Conservation (phyloP, 2,888 invertebrate species). For the Resseliella maxima region DNA sequence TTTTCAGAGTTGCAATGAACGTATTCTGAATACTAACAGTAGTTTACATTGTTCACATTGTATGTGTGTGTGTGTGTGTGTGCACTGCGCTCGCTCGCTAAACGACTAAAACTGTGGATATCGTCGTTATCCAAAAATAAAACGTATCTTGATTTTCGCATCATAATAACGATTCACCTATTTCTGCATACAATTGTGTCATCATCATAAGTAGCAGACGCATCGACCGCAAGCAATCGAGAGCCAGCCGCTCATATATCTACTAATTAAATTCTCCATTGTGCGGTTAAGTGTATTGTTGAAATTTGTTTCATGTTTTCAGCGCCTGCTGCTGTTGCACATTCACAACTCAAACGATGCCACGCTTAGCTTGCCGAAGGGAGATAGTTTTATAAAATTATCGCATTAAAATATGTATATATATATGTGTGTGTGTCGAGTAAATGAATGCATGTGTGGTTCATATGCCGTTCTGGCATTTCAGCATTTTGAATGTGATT, state of each 20-base stretch:
- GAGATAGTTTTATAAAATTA: conserved; percentile 16
- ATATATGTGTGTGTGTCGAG: background rate
- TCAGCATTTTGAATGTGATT: background rate
- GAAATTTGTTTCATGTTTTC: conserved; percentile 54
- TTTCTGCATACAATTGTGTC: background rate
- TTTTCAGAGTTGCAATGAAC: background rate
- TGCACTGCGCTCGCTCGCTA: background rate
- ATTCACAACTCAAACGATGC: background rate
- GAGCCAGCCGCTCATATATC: conserved; percentile 21
- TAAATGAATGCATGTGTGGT: background rate
- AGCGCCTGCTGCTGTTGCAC: background rate
- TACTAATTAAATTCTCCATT: conserved; percentile 52
- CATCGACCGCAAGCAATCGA: background rate
- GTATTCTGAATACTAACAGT: no score
- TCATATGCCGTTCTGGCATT: background rate
- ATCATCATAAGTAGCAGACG: conserved; percentile 35
- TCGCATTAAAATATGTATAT: conserved; percentile 3
- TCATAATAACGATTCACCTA: conserved; percentile 24
- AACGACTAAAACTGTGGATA: background rate
- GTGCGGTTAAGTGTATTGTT: conserved; percentile 41
- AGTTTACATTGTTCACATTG: background rate
- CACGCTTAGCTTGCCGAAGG: background rate
- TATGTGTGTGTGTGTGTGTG: background rate
- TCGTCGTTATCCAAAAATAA: background rate
- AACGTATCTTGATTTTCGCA: conserved; percentile 24